Base-by-base conservation (phyloP, 2,888 invertebrate genomes). In the Morpho helenor region DNA sequence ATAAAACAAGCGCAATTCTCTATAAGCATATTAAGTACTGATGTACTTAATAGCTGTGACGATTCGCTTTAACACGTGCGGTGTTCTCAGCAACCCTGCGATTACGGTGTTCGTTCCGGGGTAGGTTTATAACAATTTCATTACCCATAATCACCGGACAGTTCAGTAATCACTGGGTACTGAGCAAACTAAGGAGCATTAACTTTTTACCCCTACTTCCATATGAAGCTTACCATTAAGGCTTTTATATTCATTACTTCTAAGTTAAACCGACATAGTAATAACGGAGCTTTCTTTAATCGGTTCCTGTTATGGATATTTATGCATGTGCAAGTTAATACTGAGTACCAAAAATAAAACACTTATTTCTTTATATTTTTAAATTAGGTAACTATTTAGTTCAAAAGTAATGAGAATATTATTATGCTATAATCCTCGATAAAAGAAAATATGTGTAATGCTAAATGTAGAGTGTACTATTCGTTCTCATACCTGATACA, bases 41-140 rank as follows among this genome's bases (percentile, higher is more conserved):
- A 31, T 31, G 31, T 56, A 47, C 41, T 10, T 46, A 52, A 61
- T 47, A 42, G n/a, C 40, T 23, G 53, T 69, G 74, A 76, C 69
- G 71, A 5, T 47, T 8, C 41, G 40, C 39, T 50, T 55, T 47
- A 56, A 62, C 84, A 83, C 74, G 73, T 82, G 84, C 63, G 69
- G 51, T 53, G 64, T 82, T 84, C 86, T 73, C 84, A 84, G 70
- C 65, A 65, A 64, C 62, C 66, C 71, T 65, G 63, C 70, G 67
- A 83, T 84, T 83, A 84, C 66, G 67, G 66, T 61, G 67, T 73
- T 74, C 69, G 68, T 67, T 60, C 61, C 51, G 67, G 68, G 62
- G 70, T 71, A 72, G 75, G 75, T 76, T 80, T 80, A 81, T 82
- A 79, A 80, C 74, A 73, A 79, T 84, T 83, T 77, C 75, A 82